Evolutionary conservation across 1,140 invertebrate species (phyloP).

Genomic region (Ceratina japonica): DNA sequence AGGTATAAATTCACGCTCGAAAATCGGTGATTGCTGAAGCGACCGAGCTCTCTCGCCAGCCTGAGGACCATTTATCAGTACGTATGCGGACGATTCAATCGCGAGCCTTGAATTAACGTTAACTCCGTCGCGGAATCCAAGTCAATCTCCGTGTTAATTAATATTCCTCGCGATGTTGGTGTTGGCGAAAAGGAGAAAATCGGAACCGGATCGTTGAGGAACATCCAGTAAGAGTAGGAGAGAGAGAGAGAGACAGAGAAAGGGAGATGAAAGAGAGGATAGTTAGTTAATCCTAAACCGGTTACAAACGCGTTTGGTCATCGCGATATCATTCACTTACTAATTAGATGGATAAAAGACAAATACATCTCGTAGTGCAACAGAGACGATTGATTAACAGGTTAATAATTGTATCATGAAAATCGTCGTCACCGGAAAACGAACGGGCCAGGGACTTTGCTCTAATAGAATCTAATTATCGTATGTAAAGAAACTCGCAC

Average conservation of each 20-base stretch:
- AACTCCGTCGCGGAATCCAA: constrained; percentile 55
- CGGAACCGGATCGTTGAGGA: neutral
- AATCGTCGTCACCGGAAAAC: constrained; percentile 19
- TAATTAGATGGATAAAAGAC: constrained; percentile 69
- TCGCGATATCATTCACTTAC: constrained; percentile 68
- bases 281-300: constrained; percentile 66
- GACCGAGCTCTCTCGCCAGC: neutral
- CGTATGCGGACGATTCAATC: constrained; percentile 57
- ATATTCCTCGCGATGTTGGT: constrained; percentile 48
- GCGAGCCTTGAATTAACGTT: constrained; percentile 59
- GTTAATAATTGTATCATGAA: constrained; percentile 34
- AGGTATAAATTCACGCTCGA: constrained; percentile 22
- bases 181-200: constrained; percentile 16
- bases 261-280: constrained; percentile 21
- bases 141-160: constrained; percentile 65
- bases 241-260: neutral
- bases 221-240: no score
- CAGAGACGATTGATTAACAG: neutral
- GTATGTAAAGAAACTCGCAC: constrained; percentile 1
- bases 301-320: constrained; percentile 64
- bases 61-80: constrained; percentile 55
- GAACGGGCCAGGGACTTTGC: neutral
- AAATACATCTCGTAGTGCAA: constrained; percentile 55
- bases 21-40: constrained; percentile 2
- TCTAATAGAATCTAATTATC: constrained; percentile 10